Evolutionary conservation across 2,888 invertebrate genomes (phyloP), one percentile per base, ranked within the genome.

Genomic region (Polyommatus iphigenia): DNA sequence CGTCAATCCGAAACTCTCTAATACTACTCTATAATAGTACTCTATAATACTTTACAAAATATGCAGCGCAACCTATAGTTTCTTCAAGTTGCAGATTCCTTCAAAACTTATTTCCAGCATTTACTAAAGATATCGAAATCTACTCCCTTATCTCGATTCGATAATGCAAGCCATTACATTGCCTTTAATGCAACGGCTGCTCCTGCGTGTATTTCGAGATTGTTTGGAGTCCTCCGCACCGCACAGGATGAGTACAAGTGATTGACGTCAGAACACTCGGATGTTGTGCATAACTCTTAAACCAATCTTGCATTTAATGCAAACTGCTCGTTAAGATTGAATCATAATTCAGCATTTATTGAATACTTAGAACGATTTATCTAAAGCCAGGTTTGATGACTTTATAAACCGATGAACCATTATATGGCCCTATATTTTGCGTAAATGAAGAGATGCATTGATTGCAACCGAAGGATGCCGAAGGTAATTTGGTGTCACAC

Each of bases 261-360:
- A 79, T 76, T 80, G 80, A 81, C 81, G 81, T 80, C 81, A 81
- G 76, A 62, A 24, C 62, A 72, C 41, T 78, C 76, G 79, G 79
- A 81, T 78, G 80, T 80, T 79, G 77, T 75, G 29, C 75, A 75
- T 75, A 75, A 67, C 67, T 32, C 67, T 32, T 67, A 29, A 67
- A 67, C 15, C 67, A 67, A 67, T 29, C 29, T 67, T 67, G 67
- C 67, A 67, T 67, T 67, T 67, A 29, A 67, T 67, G 67, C 67
- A 29, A 29, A 32, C 67, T 32, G 20, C 13, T 32, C 29, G 67
- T 67, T 32, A 32, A 67, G 15, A 67, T 67, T 29, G 5, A 32
- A 18, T 32, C 67, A 67, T 67, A 29, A 67, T 15, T 32, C 7
- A 67, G 67, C 29, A 67, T 32, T 67, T 7, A 32, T 32, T 32